These are phyloP conservation scores for Epinotia brunnichana DNA, from an alignment of 2,888 invertebrate species.

Conservation along the genomic window DNA sequence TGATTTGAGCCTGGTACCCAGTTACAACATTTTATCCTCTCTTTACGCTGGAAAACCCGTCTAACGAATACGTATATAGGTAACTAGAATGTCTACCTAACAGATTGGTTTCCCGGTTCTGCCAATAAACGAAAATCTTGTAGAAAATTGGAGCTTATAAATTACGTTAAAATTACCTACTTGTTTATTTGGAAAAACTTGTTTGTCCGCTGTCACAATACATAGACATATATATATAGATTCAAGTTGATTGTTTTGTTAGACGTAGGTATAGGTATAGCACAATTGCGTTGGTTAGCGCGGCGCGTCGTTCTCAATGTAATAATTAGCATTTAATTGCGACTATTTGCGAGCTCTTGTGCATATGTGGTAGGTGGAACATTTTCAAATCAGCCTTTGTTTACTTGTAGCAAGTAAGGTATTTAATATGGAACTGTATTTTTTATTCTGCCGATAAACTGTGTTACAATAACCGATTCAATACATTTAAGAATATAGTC, in stretches of 20 bases:
- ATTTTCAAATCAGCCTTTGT: slow-evolving; percentile 8
- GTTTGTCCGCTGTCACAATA: background rate
- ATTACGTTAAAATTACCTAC: background rate
- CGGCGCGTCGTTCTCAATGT: slow-evolving; percentile 9
- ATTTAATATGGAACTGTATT: background rate
- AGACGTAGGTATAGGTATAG: background rate
- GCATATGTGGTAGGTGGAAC: slow-evolving; percentile 14
- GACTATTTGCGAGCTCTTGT: slow-evolving; percentile 30
- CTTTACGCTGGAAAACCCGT: no score
- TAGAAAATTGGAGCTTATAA: no score
- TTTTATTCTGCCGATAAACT: no score
- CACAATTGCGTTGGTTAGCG: background rate
- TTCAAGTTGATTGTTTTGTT: slow-evolving; percentile 15
- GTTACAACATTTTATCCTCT: no score
- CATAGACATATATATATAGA: background rate
- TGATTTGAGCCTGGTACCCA: no score
- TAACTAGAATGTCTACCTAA: no score
- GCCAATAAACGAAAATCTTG: no score
- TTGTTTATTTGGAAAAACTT: background rate
- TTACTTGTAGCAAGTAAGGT: background rate
- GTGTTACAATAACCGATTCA: no score
- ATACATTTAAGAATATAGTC: background rate
- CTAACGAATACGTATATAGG: no score
- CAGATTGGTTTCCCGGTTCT: no score
- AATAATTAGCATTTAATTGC: slow-evolving; percentile 38